A percentile compares a stretch with the other conserved stretches of the same genome.
Conservation (phyloP, 2,888 invertebrate species). For the Parnassius orleans region DNA sequence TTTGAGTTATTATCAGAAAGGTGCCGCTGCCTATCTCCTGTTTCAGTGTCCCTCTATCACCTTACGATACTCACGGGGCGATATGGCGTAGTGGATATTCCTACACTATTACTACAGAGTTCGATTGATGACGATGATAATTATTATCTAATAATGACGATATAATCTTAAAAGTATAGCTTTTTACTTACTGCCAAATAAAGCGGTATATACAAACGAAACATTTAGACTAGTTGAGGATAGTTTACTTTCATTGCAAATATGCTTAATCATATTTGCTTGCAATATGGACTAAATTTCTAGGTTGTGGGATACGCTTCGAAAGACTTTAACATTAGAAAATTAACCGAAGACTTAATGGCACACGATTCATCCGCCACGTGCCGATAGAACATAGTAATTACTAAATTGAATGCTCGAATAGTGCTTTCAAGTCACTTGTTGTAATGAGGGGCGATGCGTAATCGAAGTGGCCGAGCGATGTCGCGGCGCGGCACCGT, state of each 20-base stretch:
- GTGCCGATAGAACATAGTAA: slow-evolving; percentile 62
- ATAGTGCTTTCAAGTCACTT: slow-evolving; percentile 76
- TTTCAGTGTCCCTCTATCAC: no score
- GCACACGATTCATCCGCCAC: slow-evolving; percentile 39
- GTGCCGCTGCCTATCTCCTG: no score
- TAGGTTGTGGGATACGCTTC: slow-evolving; percentile 1
- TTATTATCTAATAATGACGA: no score
- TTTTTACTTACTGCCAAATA: no score
- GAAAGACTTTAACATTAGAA: slow-evolving; percentile 9
- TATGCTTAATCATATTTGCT: neutral
- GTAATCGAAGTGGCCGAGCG: slow-evolving; percentile 59
- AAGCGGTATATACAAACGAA: no score
- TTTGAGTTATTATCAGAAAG: no score
- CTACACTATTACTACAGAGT: no score
- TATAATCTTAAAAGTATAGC: no score
- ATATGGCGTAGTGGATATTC: no score
- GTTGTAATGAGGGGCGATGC: slow-evolving; percentile 69
- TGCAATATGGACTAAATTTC: neutral
- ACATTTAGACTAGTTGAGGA: neutral
- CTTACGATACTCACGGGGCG: no score
- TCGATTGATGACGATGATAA: no score
- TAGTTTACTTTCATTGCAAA: neutral
- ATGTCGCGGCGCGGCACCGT: slow-evolving; percentile 54
- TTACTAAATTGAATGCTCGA: slow-evolving; percentile 77
- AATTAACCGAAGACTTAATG: slow-evolving; percentile 24